Evolutionary conservation across 1,140 invertebrate species (phyloP).

Genomic region (Antheraea pernyi): DNA sequence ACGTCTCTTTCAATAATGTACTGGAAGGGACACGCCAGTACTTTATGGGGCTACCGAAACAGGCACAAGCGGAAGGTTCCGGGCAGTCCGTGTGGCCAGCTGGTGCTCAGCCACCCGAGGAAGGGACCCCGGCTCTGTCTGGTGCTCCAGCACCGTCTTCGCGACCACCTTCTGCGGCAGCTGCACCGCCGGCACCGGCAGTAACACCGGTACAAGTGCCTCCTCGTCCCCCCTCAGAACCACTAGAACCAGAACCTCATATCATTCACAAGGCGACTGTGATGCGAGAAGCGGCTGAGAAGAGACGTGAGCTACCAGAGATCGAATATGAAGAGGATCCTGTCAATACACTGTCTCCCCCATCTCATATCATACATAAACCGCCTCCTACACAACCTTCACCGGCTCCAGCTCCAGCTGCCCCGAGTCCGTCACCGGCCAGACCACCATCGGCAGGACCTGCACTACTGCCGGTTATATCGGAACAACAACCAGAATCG

Average conservation of each 20-base stretch:
- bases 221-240: constrained; percentile 66
- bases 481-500: constrained; percentile 45
- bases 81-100: constrained; percentile 65
- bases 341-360: constrained; percentile 61
- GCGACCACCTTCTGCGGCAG: constrained; percentile 62
- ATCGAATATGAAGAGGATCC: constrained; percentile 69
- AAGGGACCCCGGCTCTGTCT: constrained; percentile 70
- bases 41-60: constrained; percentile 87
- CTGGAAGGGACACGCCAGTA: constrained; percentile 89
- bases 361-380: constrained; percentile 70
- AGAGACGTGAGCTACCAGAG: constrained; percentile 69
- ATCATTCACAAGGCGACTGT: constrained; percentile 77
- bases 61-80: constrained; percentile 68
- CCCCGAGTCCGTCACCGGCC: constrained; percentile 56
- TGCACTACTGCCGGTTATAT: constrained; percentile 26
- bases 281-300: constrained; percentile 77
- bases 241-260: constrained; percentile 70
- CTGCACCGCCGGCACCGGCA: constrained; percentile 57
- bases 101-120: constrained; percentile 57
- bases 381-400: constrained; percentile 59
- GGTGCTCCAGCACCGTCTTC: constrained; percentile 59
- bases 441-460: constrained; percentile 54
- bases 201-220: constrained; percentile 44
- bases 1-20: constrained; percentile 88
- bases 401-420: constrained; percentile 60